These are phyloP conservation scores for Lacerta viridis DNA, from an alignment of 2,797 vertebrate species.

Conservation along the genomic window DNA sequence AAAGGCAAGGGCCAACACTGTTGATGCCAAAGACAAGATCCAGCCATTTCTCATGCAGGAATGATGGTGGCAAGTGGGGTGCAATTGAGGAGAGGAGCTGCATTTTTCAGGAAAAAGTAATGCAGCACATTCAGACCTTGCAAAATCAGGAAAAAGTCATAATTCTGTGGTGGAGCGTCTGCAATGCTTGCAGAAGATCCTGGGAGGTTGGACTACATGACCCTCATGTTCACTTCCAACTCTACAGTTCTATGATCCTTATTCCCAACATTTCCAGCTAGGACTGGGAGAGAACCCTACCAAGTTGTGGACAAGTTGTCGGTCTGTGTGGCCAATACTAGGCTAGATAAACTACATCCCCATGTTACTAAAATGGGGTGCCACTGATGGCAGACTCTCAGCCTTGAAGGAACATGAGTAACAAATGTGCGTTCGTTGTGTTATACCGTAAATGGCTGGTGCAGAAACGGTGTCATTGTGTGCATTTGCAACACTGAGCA, in stretches of 20 bases:
- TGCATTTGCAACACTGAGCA: conserved; percentile 53
- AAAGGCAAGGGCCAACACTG: neutral
- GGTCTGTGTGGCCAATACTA: too few species aligned
- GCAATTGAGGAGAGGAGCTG: neutral
- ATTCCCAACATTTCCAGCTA: too few species aligned
- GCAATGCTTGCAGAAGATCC: too few species aligned
- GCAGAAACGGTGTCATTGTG: neutral
- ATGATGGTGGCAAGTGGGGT: neutral
- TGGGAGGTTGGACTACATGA: too few species aligned
- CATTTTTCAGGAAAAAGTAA: neutral
- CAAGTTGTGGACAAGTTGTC: too few species aligned
- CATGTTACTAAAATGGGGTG: neutral
- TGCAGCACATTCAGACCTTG: neutral
- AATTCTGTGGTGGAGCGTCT: too few species aligned
- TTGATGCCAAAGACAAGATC: neutral
- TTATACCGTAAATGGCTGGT: too few species aligned
- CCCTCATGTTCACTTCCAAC: too few species aligned
- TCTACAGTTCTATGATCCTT: too few species aligned
- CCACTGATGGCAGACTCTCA: neutral
- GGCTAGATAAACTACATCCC: too few species aligned
- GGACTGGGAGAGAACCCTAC: too few species aligned
- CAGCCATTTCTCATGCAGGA: neutral
- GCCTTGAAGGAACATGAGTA: neutral
- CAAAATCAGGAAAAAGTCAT: neutral
- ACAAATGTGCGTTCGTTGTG: neutral